Percentiles rank a stretch among this genome's conserved stretches.
These are phyloP conservation scores for Phrynocephalus vlangalii DNA, from an alignment of 2,797 vertebrate genomes.

Conservation along the genomic window DNA sequence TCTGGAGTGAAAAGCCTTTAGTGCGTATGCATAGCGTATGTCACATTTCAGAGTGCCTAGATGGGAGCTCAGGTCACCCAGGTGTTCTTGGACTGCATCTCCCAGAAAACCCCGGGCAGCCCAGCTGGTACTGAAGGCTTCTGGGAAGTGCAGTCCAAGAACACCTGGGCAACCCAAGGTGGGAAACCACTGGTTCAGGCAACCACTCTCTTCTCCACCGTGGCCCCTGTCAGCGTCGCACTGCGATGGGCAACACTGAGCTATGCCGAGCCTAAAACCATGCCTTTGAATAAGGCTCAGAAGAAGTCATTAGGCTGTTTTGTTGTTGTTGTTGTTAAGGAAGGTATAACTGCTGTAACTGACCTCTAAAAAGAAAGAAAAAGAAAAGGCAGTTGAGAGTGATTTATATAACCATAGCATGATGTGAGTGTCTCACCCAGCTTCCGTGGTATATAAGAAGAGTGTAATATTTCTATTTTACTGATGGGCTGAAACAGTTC, in stretches of 20 bases:
- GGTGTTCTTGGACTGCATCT: too few relatives aligned
- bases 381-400: neutral
- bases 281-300: neutral
- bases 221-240: neutral
- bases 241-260: neutral
- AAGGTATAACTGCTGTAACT: neutral
- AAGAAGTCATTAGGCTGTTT: neutral
- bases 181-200: too few relatives aligned
- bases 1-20: too few relatives aligned
- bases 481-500: too few relatives aligned
- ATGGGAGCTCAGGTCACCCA: neutral
- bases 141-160: too few relatives aligned
- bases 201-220: too few relatives aligned
- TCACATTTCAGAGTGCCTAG: neutral
- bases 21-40: too few relatives aligned
- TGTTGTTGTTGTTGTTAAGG: neutral
- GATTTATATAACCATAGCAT: neutral
- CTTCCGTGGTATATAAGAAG: neutral
- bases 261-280: neutral
- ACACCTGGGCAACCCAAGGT: too few relatives aligned
- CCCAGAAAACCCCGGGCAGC: too few relatives aligned
- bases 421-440: neutral
- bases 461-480: neutral
- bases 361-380: neutral
- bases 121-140: too few relatives aligned